These are phyloP conservation scores for Oncorhynchus nerka DNA, from an alignment of 2,113 vertebrate genomes.

Conservation along the genomic window DNA sequence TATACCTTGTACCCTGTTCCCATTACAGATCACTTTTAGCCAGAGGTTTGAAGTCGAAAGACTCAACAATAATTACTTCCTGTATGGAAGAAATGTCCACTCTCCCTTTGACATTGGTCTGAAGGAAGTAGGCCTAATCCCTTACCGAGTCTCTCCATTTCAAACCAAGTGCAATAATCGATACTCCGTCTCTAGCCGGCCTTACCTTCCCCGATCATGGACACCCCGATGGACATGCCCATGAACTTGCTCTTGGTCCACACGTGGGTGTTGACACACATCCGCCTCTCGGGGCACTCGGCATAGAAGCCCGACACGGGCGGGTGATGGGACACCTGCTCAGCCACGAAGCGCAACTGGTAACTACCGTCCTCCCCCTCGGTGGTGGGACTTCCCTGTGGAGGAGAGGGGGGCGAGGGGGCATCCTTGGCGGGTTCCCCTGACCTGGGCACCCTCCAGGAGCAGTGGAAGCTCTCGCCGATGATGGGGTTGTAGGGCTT, in stretches of 20 bases:
- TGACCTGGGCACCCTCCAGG: slow-evolving; percentile 83
- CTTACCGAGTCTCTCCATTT: no score
- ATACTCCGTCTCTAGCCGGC: not conserved
- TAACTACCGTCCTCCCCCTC: slow-evolving; percentile 71
- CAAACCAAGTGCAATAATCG: no score
- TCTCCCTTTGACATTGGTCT: no score
- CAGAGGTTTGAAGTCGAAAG: no score
- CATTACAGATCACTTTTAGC: no score
- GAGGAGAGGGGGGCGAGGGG: slow-evolving; percentile 39
- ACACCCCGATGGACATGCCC: slow-evolving; percentile 98
- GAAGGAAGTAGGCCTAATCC: no score
- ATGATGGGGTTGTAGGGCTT: slow-evolving; percentile 99
- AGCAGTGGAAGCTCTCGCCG: slow-evolving; percentile 96
- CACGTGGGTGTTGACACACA: slow-evolving; percentile 94
- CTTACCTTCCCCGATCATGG: slow-evolving; percentile 96
- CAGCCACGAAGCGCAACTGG: slow-evolving; percentile 89
- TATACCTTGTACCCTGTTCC: no score
- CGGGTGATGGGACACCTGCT: slow-evolving; percentile 98
- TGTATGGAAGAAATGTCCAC: no score
- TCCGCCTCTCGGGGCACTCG: slow-evolving; percentile 88
- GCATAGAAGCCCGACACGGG: slow-evolving; percentile 98
- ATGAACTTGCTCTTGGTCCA: slow-evolving; percentile 99
- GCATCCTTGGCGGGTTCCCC: slow-evolving; percentile 32
- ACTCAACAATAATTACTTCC: no score
- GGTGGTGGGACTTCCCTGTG: slow-evolving; percentile 46